Percentiles rank a stretch among this genome's conserved stretches.
phyloP scores from a whole-genome alignment of 1,140 invertebrate species.

The Delia radicum region DNA sequence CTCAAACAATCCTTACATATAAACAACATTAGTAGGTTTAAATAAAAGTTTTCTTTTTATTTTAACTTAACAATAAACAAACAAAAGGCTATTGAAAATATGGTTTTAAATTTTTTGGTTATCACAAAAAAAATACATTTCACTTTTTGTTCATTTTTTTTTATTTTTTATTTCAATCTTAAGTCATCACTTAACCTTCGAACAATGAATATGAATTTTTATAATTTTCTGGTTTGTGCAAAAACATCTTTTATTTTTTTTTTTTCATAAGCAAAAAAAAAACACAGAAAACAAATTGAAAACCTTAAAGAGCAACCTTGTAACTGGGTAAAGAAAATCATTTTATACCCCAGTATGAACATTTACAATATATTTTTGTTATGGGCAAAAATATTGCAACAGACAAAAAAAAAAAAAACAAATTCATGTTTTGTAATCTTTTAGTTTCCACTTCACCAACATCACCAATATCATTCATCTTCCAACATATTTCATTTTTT shows the following conservation, averaged over 20 bases:
- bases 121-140: background rate
- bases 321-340: background rate
- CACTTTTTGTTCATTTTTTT: background rate
- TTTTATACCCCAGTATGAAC: background rate
- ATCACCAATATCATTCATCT: slow-evolving; percentile 4
- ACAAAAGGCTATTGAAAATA: background rate
- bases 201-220: slow-evolving; percentile 7
- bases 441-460: background rate
- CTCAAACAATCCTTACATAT: no score
- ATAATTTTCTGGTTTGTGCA: background rate
- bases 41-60: background rate
- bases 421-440: slow-evolving; percentile 1
- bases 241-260: background rate
- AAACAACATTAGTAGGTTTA: no score
- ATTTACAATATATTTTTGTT: slow-evolving; percentile 2
- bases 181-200: slow-evolving; percentile 10
- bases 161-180: background rate
- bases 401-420: background rate
- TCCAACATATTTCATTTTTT: background rate
- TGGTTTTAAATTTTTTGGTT: background rate
- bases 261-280: background rate
- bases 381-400: background rate
- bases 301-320: background rate
- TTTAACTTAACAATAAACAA: background rate
- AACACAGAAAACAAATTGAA: background rate